phyloP scores from a whole-genome alignment of 2,113 vertebrate genomes.

The Otis tarda region DNA sequence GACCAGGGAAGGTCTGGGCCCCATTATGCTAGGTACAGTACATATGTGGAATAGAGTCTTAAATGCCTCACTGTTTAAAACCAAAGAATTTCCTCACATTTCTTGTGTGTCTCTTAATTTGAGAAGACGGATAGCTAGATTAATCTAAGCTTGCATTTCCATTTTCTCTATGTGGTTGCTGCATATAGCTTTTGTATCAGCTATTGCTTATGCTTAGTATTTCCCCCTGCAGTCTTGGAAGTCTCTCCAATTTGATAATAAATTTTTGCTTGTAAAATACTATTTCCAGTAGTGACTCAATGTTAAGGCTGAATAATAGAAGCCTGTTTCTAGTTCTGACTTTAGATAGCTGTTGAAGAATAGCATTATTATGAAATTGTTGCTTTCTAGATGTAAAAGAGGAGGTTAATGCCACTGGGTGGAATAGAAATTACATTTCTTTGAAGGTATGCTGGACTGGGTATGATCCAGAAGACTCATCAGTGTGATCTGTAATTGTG shows the following conservation, averaged over 20 bases:
- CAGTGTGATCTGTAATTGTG: background rate
- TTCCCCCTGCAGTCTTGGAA: background rate
- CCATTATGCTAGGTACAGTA: accelerated
- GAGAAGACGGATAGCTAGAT: background rate
- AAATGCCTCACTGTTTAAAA: background rate
- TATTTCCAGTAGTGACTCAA: background rate
- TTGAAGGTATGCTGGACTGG: background rate
- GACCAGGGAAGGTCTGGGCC: background rate
- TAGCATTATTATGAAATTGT: background rate
- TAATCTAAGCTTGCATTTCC: background rate
- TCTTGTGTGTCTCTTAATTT: background rate
- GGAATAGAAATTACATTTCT: background rate
- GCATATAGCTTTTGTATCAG: background rate
- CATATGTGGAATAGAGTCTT: background rate
- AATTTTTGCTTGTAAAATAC: background rate
- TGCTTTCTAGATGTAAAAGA: background rate
- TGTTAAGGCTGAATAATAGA: background rate
- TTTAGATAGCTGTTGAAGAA: background rate
- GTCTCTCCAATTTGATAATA: background rate
- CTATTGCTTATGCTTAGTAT: background rate
- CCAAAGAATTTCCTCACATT: background rate
- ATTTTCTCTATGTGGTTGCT: background rate
- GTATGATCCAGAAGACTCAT: background rate
- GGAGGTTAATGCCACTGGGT: background rate
- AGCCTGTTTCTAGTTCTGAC: background rate